These are phyloP conservation scores for Acronicta alni DNA, from an alignment of 2,888 invertebrate species.

Conservation along the genomic window DNA sequence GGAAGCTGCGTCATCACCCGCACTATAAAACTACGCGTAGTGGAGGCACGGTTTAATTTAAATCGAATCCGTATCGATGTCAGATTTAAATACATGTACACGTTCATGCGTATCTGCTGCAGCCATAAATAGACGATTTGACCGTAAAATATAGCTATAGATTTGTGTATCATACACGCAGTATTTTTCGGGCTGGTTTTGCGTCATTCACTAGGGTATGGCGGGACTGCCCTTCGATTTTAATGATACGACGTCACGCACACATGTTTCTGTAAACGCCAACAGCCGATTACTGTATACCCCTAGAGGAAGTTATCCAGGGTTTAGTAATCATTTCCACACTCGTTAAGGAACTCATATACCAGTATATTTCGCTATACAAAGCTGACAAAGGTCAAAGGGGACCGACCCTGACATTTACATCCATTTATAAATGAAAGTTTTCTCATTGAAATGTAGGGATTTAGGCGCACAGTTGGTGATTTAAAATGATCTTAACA, in stretches of 20 bases:
- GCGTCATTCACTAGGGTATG: conserved; percentile 67
- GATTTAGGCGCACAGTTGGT: conserved; percentile 14
- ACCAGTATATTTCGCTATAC: conserved; percentile 42
- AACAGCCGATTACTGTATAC: conserved; percentile 25
- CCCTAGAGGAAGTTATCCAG: conserved; percentile 41
- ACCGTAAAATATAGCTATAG: conserved; percentile 30
- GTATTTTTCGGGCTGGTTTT: conserved; percentile 57
- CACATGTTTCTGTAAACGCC: conserved; percentile 33
- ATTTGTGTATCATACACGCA: conserved; percentile 30
- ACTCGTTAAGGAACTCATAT: conserved; percentile 43
- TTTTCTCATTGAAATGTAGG: conserved; percentile 39
- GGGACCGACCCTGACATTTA: conserved; percentile 32
- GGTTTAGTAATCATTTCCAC: conserved; percentile 43
- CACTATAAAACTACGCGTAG: not conserved
- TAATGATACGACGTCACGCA: conserved; percentile 70
- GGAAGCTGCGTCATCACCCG: not conserved
- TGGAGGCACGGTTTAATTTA: not conserved
- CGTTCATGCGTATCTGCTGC: conserved; percentile 32
- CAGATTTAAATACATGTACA: conserved; percentile 22
- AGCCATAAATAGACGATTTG: conserved; percentile 42
- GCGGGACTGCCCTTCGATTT: conserved; percentile 65
- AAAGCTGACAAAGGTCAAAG: conserved; percentile 37
- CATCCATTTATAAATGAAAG: conserved; percentile 29
- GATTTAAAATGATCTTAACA: conserved; percentile 4
- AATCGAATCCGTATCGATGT: conserved; percentile 28